Base-by-base conservation (phyloP, 2,888 invertebrate genomes). In the Syrista parreyssii region DNA sequence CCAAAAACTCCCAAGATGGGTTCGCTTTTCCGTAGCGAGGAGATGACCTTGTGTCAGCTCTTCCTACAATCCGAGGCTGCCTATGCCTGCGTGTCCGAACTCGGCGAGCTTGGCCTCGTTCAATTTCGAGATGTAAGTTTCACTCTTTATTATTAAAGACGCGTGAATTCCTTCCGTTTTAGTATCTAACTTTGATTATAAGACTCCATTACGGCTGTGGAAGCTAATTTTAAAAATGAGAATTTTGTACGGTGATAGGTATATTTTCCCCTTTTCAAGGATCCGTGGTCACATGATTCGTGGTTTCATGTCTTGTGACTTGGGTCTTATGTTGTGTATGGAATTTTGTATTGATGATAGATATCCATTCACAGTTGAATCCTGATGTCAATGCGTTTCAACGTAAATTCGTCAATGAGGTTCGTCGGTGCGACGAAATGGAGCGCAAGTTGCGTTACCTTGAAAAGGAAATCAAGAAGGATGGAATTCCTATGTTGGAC, bases 51-150 rank as follows among this genome's bases (percentile, higher is more conserved):
- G 92, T 98, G 98, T 94, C 99, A 99, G 93, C 96, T 99, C 88
- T 99, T 98, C 92, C 93, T 99, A 84, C 99, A 99, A 92, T 98
- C 98, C 92, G 99, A 99, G 93, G 98, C 99, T 79, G 98, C 99
- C 31, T 99, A 99, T 93, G 97, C 98, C 81, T 99, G 98, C 93
- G 98, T 99, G 84, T 98, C 99, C 55, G 99, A 99, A 92, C 94
- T 99, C 76, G 99, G 99, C 80, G 99, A 99, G 93, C 93, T 99
- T 84, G 99, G 99, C 77, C 94, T 99, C 82, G 98, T 98, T 74
- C 99, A 99, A 93, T 99, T 99, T 92, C 94, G 98, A 92, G 99
- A 99, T 92, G 96, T 97, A 92, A 95, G 96, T 95, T 90, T 82
- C 75, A 73, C 69, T 69, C 32, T 11, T 69, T 69, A n/a, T 15